Percentiles rank a stretch among this genome's conserved stretches.
Evolutionary conservation across 2,888 invertebrate species (phyloP).

Genomic region (Acronicta aceris): DNA sequence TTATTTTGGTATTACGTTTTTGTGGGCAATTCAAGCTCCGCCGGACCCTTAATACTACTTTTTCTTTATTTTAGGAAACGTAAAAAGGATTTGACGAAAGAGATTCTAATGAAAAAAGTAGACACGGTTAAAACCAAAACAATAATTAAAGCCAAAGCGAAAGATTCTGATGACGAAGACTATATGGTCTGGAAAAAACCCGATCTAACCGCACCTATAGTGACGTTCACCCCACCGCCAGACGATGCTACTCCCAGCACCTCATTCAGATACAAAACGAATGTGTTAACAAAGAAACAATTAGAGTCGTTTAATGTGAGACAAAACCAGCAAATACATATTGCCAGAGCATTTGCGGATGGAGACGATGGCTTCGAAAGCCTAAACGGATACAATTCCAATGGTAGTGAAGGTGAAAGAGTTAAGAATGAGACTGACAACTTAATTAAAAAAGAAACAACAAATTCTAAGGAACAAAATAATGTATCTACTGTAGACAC

Average conservation of each 20-base stretch:
- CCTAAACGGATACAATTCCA: conserved; percentile 94
- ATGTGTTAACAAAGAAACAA: conserved; percentile 82
- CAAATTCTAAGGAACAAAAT: conserved; percentile 45
- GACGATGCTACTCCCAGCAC: conserved; percentile 74
- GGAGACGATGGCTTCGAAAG: conserved; percentile 96
- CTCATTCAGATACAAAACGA: conserved; percentile 75
- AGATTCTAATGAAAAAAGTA: conserved; percentile 72
- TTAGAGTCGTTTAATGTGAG: conserved; percentile 82
- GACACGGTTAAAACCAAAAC: conserved; percentile 73
- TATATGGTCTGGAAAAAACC: conserved; percentile 86
- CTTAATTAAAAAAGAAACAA: conserved; percentile 60
- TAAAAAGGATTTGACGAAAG: conserved; percentile 80
- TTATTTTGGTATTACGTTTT: too few species aligned
- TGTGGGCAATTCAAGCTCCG: too few species aligned
- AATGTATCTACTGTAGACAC: conserved; percentile 61
- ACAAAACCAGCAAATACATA: conserved; percentile 69
- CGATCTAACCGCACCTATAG: conserved; percentile 76
- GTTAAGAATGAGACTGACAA: conserved; percentile 54
- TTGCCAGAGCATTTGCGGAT: conserved; percentile 77
- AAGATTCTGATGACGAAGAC: conserved; percentile 86
- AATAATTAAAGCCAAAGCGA: conserved; percentile 75
- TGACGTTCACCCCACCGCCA: conserved; percentile 83
- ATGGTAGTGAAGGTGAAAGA: conserved; percentile 89
- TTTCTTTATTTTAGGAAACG: conserved; percentile 77
- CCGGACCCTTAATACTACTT: too few species aligned